Percentiles rank a stretch among this genome's conserved stretches.
Evolutionary conservation across 2,113 vertebrate genomes (phyloP).

Genomic region (Accipiter cooperii): DNA sequence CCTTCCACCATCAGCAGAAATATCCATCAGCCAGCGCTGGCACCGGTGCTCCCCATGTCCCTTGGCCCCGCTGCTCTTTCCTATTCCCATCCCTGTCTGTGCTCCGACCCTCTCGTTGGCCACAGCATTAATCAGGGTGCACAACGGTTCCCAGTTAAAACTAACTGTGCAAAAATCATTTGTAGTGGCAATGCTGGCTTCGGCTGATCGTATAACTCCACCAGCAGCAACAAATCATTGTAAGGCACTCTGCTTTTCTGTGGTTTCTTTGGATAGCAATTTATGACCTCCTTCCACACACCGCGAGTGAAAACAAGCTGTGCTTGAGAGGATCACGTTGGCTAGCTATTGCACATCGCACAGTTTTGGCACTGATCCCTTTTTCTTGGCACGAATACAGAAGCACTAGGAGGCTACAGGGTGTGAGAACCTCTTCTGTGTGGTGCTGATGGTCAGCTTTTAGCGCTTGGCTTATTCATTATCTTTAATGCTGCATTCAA

Average conservation of each 20-base stretch:
- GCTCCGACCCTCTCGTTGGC: neutral
- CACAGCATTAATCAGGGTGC: neutral
- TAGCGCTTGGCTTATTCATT: neutral
- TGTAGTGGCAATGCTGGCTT: neutral
- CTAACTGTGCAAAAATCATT: neutral
- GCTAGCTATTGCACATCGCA: neutral
- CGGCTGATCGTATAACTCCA: neutral
- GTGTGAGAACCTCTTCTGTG: neutral
- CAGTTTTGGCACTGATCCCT: neutral
- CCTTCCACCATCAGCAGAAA: neutral
- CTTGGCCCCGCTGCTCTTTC: neutral
- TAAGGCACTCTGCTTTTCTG: neutral
- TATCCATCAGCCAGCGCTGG: neutral
- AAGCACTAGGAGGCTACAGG: neutral
- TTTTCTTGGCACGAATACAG: neutral
- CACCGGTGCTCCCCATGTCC: neutral
- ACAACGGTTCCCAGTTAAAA: neutral
- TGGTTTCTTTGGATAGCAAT: neutral
- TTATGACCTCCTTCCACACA: neutral
- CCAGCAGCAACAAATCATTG: neutral
- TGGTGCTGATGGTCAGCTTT: neutral
- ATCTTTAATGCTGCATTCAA: neutral
- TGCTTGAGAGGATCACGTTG: neutral
- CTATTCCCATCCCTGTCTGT: neutral
- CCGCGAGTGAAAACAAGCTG: neutral